A percentile compares a stretch with the other conserved stretches of the same genome.
These are phyloP conservation scores for Otus sunia DNA, from an alignment of 2,113 vertebrate species.

Conservation along the genomic window DNA sequence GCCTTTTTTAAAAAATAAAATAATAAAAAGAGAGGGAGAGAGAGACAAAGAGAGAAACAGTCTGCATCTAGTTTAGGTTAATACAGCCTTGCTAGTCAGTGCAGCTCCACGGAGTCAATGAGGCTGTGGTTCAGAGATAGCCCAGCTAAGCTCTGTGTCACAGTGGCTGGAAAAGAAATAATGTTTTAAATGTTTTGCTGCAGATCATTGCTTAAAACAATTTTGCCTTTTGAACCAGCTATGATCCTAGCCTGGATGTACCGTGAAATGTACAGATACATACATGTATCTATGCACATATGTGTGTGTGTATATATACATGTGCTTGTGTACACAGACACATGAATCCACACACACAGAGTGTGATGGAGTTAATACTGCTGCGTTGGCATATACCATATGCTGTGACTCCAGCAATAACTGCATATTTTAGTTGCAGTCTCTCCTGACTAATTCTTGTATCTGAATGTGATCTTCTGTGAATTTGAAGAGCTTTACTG, in stretches of 20 bases:
- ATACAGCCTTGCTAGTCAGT: not conserved
- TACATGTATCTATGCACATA: accelerated
- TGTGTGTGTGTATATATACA: accelerated
- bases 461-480: not conserved
- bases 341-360: too few relatives aligned
- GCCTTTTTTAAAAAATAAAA: not conserved
- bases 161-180: not conserved
- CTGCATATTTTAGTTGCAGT: accelerated
- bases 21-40: not conserved
- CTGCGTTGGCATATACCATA: not conserved
- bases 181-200: not conserved
- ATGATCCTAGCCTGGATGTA: not conserved
- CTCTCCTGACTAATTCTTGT: not conserved
- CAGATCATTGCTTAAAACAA: not conserved
- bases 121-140: not conserved
- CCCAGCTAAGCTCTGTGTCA: not conserved
- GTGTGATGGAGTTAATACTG: not conserved
- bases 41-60: not conserved
- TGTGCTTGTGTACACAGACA: too few relatives aligned
- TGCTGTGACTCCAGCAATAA: not conserved
- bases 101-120: accelerated
- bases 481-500: not conserved
- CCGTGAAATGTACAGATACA: accelerated
- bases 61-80: not conserved
- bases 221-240: not conserved